Conservation (phyloP, 2,888 invertebrate species). For the Piscicola geometra region DNA sequence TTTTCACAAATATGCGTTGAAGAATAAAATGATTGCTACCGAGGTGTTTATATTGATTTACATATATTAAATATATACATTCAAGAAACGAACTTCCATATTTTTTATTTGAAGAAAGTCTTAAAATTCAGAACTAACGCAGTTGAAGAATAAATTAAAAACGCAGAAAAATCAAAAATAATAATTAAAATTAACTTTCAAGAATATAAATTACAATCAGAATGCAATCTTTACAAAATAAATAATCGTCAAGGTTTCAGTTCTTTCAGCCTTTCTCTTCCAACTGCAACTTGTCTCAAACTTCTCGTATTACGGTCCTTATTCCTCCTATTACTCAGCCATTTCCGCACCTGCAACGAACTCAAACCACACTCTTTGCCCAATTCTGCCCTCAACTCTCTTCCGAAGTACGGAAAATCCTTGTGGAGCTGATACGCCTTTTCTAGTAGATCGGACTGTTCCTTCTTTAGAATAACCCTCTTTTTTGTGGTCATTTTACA, state of each 20-base stretch:
- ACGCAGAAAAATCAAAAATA: too few species aligned
- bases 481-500: background rate
- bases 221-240: too few species aligned
- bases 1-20: too few species aligned
- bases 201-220: too few species aligned
- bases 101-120: too few species aligned
- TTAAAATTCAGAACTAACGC: too few species aligned
- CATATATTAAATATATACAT: too few species aligned
- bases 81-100: too few species aligned
- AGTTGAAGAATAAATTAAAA: too few species aligned
- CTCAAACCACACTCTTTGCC: background rate
- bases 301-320: background rate
- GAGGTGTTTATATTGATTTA: too few species aligned
- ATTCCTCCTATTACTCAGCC: conserved; percentile 12
- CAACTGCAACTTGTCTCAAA: background rate
- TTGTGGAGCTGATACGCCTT: background rate
- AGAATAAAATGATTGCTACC: too few species aligned
- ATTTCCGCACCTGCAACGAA: background rate
- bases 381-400: background rate
- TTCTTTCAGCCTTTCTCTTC: background rate
- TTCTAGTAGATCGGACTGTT: background rate
- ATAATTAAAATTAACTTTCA: too few species aligned
- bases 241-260: background rate
- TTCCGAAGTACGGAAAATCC: background rate
- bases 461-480: background rate